Percentiles rank a stretch among this genome's conserved stretches.
Conservation (phyloP, 2,113 vertebrate genomes). For the Rafetus swinhoei region DNA sequence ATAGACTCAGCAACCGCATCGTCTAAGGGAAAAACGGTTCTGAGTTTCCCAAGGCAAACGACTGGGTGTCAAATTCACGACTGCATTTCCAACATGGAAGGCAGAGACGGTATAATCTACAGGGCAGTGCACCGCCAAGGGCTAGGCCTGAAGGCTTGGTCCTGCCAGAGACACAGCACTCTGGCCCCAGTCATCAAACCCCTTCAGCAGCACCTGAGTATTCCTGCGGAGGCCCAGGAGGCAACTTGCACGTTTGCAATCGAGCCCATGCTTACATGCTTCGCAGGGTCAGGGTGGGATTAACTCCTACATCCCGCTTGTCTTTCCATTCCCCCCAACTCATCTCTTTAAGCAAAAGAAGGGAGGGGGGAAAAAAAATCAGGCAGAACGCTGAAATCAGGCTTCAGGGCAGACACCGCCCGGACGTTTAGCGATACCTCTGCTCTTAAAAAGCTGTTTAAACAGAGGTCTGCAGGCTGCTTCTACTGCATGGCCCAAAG, state of each 20-base stretch:
- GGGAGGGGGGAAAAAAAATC: neutral
- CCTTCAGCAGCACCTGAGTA: neutral
- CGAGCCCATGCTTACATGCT: neutral
- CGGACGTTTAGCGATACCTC: neutral
- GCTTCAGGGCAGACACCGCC: neutral
- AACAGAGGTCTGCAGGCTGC: neutral
- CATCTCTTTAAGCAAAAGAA: neutral
- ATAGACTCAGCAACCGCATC: neutral
- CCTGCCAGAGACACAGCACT: neutral
- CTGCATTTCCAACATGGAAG: neutral
- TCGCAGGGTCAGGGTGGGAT: neutral
- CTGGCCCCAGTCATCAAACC: slow-evolving; percentile 46
- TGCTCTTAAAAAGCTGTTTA: neutral
- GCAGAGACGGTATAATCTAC: neutral
- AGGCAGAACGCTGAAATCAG: neutral
- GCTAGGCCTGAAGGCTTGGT: neutral
- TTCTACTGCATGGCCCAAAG: neutral
- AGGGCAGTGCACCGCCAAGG: neutral
- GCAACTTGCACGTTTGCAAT: slow-evolving; percentile 13
- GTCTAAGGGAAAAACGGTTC: neutral
- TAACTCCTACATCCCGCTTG: neutral
- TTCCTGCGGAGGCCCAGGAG: neutral
- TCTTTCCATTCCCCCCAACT: neutral
- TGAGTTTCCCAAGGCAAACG: neutral
- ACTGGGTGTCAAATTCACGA: neutral